phyloP scores from a whole-genome alignment of 1,140 invertebrate species.

The Pseudoatta argentina region DNA sequence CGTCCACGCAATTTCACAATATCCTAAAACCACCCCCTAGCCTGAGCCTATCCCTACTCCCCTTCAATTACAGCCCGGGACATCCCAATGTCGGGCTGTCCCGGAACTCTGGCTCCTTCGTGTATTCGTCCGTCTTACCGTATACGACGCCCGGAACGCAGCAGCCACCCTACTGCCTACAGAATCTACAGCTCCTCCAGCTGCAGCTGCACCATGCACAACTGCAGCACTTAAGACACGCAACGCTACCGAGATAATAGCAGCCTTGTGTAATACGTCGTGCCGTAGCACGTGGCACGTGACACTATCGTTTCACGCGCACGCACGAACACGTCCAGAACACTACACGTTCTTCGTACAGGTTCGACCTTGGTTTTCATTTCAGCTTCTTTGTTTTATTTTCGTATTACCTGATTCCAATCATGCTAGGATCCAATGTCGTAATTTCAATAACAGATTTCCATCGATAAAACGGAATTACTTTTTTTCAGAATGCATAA shows the following conservation, averaged over 20 bases:
- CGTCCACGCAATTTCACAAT: slow-evolving; percentile 79
- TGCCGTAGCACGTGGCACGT: slow-evolving; percentile 65
- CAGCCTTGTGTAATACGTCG: slow-evolving; percentile 65
- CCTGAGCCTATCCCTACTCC: slow-evolving; percentile 33
- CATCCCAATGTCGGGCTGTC: slow-evolving; percentile 11
- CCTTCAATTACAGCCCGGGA: slow-evolving; percentile 38
- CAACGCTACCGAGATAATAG: slow-evolving; percentile 82
- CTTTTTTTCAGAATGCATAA: neutral
- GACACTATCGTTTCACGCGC: slow-evolving; percentile 58
- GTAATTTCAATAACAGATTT: slow-evolving; percentile 21
- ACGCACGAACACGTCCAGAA: slow-evolving; percentile 76
- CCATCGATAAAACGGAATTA: neutral
- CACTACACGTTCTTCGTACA: slow-evolving; percentile 84
- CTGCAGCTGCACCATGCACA: slow-evolving; percentile 78
- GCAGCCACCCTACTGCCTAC: slow-evolving; percentile 71
- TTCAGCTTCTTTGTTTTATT: slow-evolving; percentile 14
- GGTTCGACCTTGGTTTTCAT: slow-evolving; percentile 84
- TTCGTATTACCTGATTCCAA: neutral
- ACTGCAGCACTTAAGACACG: slow-evolving; percentile 80
- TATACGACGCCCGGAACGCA: slow-evolving; percentile 48
- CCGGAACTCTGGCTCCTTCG: slow-evolving; percentile 67
- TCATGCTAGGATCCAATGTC: neutral
- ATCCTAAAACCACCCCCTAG: slow-evolving; percentile 73
- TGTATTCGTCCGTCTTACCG: slow-evolving; percentile 69
- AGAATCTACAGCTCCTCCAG: slow-evolving; percentile 78